phyloP scores from a whole-genome alignment of 2,113 vertebrate genomes.

The Alouatta palliata region DNA sequence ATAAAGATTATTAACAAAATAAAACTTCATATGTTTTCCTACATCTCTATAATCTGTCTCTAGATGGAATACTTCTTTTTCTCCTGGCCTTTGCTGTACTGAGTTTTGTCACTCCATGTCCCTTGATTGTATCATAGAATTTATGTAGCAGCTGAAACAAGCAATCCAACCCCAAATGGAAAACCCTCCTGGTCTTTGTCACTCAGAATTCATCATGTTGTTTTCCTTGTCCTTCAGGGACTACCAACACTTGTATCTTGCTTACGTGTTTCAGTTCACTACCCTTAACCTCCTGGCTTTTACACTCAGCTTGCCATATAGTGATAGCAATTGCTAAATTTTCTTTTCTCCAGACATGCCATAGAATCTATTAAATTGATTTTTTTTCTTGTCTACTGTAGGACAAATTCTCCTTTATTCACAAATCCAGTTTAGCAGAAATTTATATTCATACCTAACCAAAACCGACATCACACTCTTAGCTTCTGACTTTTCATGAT shows the following conservation, averaged over 20 bases:
- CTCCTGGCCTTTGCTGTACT: background rate
- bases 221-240: background rate
- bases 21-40: too few species aligned
- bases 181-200: background rate
- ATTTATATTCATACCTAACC: rapidly evolving
- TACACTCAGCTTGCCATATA: background rate
- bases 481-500: rapidly evolving
- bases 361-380: rapidly evolving
- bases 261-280: background rate
- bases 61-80: too few species aligned
- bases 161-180: background rate
- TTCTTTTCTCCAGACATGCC: too few species aligned
- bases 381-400: background rate
- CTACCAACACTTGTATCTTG: rapidly evolving
- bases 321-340: rapidly evolving
- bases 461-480: background rate
- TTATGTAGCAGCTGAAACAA: rapidly evolving
- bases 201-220: rapidly evolving
- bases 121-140: background rate
- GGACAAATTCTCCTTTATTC: background rate
- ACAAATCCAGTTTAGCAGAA: background rate
- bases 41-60: background rate
- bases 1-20: too few species aligned
- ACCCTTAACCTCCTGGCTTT: too few species aligned
- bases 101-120: background rate